phyloP scores from a whole-genome alignment of 2,888 invertebrate genomes.

The Boloria euphrosyne region DNA sequence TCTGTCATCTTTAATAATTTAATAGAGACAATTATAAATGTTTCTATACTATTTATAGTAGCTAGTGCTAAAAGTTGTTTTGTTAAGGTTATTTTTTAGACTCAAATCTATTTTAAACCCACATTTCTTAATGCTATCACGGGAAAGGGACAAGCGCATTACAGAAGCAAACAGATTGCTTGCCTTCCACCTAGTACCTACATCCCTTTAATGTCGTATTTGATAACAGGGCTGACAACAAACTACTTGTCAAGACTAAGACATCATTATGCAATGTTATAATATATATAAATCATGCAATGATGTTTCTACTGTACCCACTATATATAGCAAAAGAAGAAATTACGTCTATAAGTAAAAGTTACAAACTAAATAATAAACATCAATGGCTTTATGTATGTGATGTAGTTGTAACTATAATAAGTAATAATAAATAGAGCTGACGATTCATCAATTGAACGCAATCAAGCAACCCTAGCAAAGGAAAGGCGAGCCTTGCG shows the following conservation, averaged over 20 bases:
- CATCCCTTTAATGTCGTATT: slow-evolving; percentile 31
- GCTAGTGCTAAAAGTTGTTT: background rate
- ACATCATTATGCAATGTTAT: too few species aligned
- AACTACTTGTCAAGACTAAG: background rate
- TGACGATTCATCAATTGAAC: slow-evolving; percentile 17
- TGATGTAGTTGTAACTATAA: background rate
- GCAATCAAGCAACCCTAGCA: slow-evolving; percentile 39
- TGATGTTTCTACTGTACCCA: too few species aligned
- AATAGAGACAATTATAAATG: too few species aligned
- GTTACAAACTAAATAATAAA: too few species aligned
- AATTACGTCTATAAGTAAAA: too few species aligned
- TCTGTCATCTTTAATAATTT: too few species aligned
- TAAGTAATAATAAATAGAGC: background rate
- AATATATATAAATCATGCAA: too few species aligned
- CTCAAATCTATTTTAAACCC: slow-evolving; percentile 3
- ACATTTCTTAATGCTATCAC: slow-evolving; percentile 7
- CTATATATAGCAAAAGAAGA: too few species aligned
- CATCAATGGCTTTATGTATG: too few species aligned
- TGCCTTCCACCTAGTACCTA: slow-evolving; percentile 24
- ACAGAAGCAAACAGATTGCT: slow-evolving; percentile 27
- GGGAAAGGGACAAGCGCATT: slow-evolving; percentile 16
- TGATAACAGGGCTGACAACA: slow-evolving; percentile 26
- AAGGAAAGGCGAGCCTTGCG: slow-evolving; percentile 47
- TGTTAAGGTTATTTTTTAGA: slow-evolving; percentile 3
- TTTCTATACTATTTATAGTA: background rate